These are phyloP conservation scores for Python bivittatus DNA, from an alignment of 2,113 vertebrate species.

Conservation along the genomic window DNA sequence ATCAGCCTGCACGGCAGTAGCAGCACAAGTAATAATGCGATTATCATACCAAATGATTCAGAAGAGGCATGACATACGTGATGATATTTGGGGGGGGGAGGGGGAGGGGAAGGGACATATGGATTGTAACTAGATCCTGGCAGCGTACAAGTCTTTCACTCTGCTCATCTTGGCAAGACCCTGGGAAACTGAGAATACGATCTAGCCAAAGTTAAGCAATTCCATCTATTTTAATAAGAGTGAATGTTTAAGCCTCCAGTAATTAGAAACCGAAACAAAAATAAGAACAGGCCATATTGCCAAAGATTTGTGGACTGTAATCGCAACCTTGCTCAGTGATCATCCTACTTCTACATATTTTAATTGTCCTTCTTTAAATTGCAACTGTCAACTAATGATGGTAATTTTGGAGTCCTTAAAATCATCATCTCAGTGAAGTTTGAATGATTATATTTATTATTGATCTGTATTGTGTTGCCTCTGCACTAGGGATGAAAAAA, in stretches of 20 bases:
- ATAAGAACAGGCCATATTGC: not conserved
- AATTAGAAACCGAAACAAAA: not conserved
- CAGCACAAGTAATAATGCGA: conserved; percentile 60
- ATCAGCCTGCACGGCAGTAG: conserved; percentile 39
- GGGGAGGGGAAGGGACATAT: conserved; percentile 48
- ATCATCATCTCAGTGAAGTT: not conserved
- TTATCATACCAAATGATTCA: conserved; percentile 66
- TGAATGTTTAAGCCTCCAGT: not conserved
- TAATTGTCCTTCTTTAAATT: not conserved
- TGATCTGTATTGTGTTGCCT: not conserved
- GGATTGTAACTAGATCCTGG: conserved; percentile 66
- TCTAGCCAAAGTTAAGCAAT: not conserved
- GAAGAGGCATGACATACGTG: conserved; percentile 55
- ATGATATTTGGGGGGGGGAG: conserved; percentile 50
- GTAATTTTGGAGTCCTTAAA: not conserved
- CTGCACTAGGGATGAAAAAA: not conserved
- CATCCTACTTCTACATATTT: not conserved
- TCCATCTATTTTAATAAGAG: not conserved
- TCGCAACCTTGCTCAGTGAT: not conserved
- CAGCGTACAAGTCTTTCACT: conserved; percentile 37
- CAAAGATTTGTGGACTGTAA: too few species aligned
- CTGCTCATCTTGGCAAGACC: conserved; percentile 25
- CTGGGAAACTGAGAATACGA: conserved; percentile 28
- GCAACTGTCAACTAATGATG: not conserved
- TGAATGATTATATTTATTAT: not conserved